Evolutionary conservation across 2,113 vertebrate genomes (phyloP), one percentile per base, ranked within the genome.

Genomic region (Rostratula benghalensis): DNA sequence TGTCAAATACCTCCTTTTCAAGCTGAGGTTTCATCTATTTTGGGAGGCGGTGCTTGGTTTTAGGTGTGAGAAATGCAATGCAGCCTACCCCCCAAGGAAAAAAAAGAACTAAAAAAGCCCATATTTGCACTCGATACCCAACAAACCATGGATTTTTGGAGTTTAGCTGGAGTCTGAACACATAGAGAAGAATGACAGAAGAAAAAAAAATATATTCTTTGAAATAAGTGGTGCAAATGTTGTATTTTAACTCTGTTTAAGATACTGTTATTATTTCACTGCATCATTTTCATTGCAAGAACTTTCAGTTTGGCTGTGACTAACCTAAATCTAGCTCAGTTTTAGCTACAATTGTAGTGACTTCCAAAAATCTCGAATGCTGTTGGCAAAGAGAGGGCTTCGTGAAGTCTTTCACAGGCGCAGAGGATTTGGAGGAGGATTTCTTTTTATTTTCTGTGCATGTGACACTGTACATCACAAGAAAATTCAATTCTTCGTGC

Each of bases 181-280:
- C 68, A 54, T 5, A 87, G 48, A 59, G 86, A 57, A 96, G 61
- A 80, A 73, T 54, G 57, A 80, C 83, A 90, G 63, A 87, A 88
- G 53, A 91, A 78, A 69, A 77, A 76, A 64, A 70, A 48, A 19
- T 84, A 50, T 97, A 93, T 96, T 94, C 65, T 96, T 94, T 94
- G 84, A 85, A 94, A 93, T 65, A 90, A 80, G 21, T 11, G 95
- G 95, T 91, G 94, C 95, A 95, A 95, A 94, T 91, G 6, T 88
- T 91, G 6, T 88, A 88, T 96, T 97, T 95, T 96, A 83, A 93
- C 83, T 70, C 89, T 68, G 54, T 94, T 93, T 64, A 95, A 94
- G 70, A 76, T 81, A 77, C 45, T 94, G 90, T 95, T 93, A 35
- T 94, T 96, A 76, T 95, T 96, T 95, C 70, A 50, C 45, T 76